phyloP scores from a whole-genome alignment of 2,113 vertebrate species.

The Pogona vitticeps region DNA sequence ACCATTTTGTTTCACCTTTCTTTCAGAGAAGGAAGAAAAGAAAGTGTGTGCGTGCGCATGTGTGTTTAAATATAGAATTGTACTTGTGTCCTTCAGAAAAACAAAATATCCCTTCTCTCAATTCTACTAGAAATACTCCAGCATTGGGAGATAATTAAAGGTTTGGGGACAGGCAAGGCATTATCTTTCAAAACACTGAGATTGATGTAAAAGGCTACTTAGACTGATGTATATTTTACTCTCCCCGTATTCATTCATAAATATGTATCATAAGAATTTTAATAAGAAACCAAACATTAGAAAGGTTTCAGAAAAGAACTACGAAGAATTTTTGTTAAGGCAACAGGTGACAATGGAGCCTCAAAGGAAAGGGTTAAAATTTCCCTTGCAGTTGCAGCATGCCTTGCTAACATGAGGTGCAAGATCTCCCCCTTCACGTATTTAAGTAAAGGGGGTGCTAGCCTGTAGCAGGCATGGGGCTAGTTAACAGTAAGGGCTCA shows the following conservation, averaged over 20 bases:
- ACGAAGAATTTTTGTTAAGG: background rate
- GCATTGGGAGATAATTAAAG: background rate
- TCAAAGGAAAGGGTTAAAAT: background rate
- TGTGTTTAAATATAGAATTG: background rate
- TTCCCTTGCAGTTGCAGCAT: background rate
- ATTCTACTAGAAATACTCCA: background rate
- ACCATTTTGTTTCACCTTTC: background rate
- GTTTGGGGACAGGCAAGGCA: background rate
- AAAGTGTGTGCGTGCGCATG: background rate
- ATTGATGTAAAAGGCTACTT: background rate
- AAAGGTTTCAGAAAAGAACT: background rate
- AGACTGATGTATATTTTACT: background rate
- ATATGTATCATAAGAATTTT: background rate
- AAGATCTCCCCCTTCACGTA: slow-evolving; percentile 34
- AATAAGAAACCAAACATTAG: background rate
- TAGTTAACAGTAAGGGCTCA: no score
- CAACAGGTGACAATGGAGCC: background rate
- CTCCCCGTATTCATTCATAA: background rate
- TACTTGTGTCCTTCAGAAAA: background rate
- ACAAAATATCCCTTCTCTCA: background rate
- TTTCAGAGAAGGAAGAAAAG: background rate
- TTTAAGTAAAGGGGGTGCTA: background rate
- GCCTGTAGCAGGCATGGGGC: background rate
- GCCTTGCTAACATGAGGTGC: background rate
- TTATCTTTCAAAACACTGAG: background rate